phyloP scores from a whole-genome alignment of 2,113 vertebrate genomes.

The Danio rerio region GRCz12tu NC_133189.1:21246501-21247000 shows the following conservation, averaged over 20 bases:
- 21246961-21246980: too few relatives aligned
- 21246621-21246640: conserved; percentile 17
- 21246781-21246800: neutral
- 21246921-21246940: neutral
- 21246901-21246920: neutral
- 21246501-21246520: conserved; percentile 51
- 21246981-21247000: too few relatives aligned
- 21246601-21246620: conserved; percentile 28
- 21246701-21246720: neutral
- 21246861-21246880: neutral
- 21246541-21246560: conserved; percentile 35
- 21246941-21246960: too few relatives aligned
- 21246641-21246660: neutral
- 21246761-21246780: neutral
- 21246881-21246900: neutral
- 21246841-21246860: neutral
- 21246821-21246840: neutral
- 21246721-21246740: neutral
- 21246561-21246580: conserved; percentile 22
- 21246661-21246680: neutral
- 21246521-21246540: conserved; percentile 48
- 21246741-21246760: neutral
- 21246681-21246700: neutral
- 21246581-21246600: conserved; percentile 31
- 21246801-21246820: neutral